phyloP scores from a whole-genome alignment of 2,113 vertebrate species.

The Hoplias malabaricus region DNA sequence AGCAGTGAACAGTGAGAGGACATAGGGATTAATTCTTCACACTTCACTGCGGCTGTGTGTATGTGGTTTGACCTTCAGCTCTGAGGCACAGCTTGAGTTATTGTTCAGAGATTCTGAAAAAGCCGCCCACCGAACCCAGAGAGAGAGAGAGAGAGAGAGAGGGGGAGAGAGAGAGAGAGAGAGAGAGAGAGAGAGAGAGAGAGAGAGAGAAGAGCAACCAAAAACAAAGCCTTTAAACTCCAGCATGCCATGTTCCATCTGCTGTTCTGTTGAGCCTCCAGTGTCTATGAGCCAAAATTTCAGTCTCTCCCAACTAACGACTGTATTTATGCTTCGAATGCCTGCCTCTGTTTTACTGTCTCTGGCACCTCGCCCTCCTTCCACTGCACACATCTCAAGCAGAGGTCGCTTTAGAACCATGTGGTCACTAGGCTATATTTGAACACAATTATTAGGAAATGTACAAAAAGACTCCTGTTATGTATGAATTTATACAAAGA shows the following conservation, averaged over 20 bases:
- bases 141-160: no score
- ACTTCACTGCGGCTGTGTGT: neutral
- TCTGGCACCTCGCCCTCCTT: neutral
- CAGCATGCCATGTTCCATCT: neutral
- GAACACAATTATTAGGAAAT: neutral
- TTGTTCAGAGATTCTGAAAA: neutral
- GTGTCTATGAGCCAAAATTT: neutral
- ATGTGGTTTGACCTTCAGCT: constrained; percentile 45
- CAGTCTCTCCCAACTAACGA: neutral
- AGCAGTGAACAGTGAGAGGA: constrained; percentile 1
- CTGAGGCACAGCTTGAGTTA: constrained; percentile 15
- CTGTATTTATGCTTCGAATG: neutral
- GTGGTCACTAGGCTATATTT: neutral
- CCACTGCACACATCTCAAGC: neutral
- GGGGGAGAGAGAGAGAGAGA: no score
- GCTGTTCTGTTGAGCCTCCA: neutral
- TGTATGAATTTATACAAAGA: neutral
- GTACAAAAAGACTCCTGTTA: neutral
- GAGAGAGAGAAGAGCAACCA: neutral
- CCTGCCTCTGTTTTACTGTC: neutral
- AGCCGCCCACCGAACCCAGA: neutral
- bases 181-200: no score
- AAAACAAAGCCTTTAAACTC: neutral
- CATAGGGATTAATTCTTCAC: constrained; percentile 47
- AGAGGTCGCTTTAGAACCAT: neutral